Evolutionary conservation across 2,797 vertebrate genomes (phyloP).

Genomic region (Taenioides sp.): DNA sequence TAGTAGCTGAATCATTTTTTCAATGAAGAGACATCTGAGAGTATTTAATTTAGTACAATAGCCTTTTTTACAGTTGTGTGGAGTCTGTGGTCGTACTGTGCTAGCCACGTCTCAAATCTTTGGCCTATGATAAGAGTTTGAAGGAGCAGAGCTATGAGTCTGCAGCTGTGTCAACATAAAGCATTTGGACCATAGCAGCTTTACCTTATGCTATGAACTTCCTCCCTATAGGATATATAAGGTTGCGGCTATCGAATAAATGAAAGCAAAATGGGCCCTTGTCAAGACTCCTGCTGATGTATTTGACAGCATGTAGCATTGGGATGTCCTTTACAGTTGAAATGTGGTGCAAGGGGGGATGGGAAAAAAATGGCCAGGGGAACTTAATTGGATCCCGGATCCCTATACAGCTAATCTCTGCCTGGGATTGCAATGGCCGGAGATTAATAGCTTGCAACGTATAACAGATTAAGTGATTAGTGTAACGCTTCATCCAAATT

Average conservation of each 20-base stretch:
- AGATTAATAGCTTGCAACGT: constrained; percentile 13
- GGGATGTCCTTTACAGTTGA: constrained; percentile 32
- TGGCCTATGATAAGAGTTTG: constrained; percentile 43
- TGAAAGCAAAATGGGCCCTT: constrained; percentile 27
- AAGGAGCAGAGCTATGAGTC: constrained; percentile 39
- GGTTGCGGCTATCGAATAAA: constrained; percentile 37
- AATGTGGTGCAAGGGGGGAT: not conserved
- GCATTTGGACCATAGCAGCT: constrained; percentile 25
- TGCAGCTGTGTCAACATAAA: constrained; percentile 68
- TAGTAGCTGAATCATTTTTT: not conserved
- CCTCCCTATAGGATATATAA: constrained; percentile 2
- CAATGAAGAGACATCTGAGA: not conserved
- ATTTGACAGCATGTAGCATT: not conserved
- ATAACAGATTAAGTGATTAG: constrained; percentile 12
- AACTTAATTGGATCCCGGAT: constrained; percentile 64
- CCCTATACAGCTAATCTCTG: constrained; percentile 53
- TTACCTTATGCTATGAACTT: constrained; percentile 26
- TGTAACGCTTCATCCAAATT: constrained; percentile 48
- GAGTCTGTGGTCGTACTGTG: constrained; percentile 32
- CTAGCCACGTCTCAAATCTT: constrained; percentile 22
- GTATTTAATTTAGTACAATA: not conserved
- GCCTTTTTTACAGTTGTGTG: constrained; percentile 17
- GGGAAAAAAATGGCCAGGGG: constrained; percentile 37
- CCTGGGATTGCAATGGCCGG: constrained; percentile 11
- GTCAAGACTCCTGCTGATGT: constrained; percentile 29